Conservation (phyloP, 2,113 vertebrate genomes). For the Microtus ochrogaster region DNA sequence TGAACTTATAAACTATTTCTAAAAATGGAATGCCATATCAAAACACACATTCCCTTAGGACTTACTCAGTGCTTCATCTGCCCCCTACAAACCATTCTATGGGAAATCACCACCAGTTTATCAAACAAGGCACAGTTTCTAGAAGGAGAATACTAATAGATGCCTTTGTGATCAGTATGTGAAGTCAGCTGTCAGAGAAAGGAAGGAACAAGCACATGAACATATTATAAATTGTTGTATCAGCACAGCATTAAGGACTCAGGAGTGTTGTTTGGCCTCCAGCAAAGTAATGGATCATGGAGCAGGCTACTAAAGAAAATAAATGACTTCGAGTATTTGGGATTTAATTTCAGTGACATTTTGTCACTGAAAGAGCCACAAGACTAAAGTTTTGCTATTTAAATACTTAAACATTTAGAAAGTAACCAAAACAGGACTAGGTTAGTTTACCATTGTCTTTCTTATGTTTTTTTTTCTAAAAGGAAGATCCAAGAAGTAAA, state of each 20-base stretch:
- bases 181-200: not conserved
- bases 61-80: not conserved
- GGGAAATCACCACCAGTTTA: not conserved
- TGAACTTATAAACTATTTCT: not conserved
- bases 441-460: slow-evolving; percentile 18
- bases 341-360: slow-evolving; percentile 53
- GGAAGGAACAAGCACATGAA: not conserved
- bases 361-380: not conserved
- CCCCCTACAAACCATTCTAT: slow-evolving; percentile 45
- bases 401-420: not conserved
- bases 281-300: slow-evolving; percentile 46
- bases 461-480: not conserved
- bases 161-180: not conserved
- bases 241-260: no score
- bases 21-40: not conserved
- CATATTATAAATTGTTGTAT: no score
- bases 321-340: not conserved
- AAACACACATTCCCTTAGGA: not conserved
- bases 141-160: not conserved
- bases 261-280: not conserved
- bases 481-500: not conserved
- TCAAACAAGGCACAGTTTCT: not conserved
- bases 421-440: not conserved
- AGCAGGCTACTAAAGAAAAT: not conserved
- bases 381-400: slow-evolving; percentile 11